Conservation (phyloP, 1,140 invertebrate species). For the Mamestra configurata region DNA sequence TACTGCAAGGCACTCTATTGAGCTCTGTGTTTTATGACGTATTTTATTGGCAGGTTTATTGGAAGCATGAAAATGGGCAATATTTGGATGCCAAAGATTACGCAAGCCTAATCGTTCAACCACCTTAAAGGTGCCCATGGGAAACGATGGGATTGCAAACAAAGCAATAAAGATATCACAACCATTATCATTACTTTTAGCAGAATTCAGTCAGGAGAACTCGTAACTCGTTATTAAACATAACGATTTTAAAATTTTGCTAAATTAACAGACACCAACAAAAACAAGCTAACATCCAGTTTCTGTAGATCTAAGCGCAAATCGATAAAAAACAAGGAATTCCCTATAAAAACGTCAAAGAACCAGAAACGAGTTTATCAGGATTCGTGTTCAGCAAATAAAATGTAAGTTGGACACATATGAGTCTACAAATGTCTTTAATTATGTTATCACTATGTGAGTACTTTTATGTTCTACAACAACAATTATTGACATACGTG, state of each 20-base stretch:
- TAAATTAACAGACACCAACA: neutral
- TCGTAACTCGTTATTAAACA: neutral
- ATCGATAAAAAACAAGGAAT: neutral
- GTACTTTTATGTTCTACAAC: neutral
- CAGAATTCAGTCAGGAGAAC: too few species aligned
- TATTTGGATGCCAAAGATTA: neutral
- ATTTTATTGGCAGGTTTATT: too few species aligned
- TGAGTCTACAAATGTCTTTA: neutral
- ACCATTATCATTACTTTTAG: neutral
- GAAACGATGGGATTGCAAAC: neutral
- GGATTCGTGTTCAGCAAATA: slow-evolving; percentile 11
- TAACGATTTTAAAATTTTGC: neutral
- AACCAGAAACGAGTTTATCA: slow-evolving; percentile 9
- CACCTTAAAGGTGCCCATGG: neutral
- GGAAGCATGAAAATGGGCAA: too few species aligned
- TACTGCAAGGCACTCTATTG: slow-evolving; percentile 1
- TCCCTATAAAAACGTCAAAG: slow-evolving; percentile 4
- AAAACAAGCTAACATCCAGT: neutral
- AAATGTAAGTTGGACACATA: slow-evolving; percentile 3
- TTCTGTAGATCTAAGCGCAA: neutral
- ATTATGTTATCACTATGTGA: slow-evolving; percentile 14
- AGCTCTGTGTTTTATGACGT: neutral
- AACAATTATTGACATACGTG: too few species aligned
- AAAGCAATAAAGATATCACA: neutral
- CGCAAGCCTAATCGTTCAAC: neutral